phyloP scores from a whole-genome alignment of 2,888 invertebrate genomes.

The Ephialtes manifestator region DNA sequence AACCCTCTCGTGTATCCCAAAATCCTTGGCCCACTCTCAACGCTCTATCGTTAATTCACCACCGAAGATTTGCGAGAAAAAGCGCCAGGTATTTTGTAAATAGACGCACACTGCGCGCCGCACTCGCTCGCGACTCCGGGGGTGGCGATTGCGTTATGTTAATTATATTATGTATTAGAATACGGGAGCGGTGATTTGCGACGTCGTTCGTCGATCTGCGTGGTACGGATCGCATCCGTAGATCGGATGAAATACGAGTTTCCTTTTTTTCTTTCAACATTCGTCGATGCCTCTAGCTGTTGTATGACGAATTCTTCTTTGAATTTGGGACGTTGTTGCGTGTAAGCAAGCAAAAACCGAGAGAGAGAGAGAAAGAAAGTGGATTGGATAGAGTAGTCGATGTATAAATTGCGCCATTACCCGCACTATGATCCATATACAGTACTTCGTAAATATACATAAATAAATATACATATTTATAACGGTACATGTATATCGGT shows the following conservation, averaged over 20 bases:
- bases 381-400: slow-evolving; percentile 32
- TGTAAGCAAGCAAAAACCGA: background rate
- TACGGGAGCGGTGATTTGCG: slow-evolving; percentile 33
- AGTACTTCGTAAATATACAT: slow-evolving; percentile 50
- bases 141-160: slow-evolving; percentile 27
- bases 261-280: slow-evolving; percentile 36
- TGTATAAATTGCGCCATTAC: slow-evolving; percentile 42
- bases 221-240: slow-evolving; percentile 49
- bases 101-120: slow-evolving; percentile 51
- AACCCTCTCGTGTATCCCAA: background rate
- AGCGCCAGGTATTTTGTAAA: slow-evolving; percentile 65
- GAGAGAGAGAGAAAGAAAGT: slow-evolving; percentile 3
- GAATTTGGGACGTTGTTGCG: slow-evolving; percentile 42
- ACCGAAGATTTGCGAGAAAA: slow-evolving; percentile 29
- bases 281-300: slow-evolving; percentile 61
- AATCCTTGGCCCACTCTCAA: slow-evolving; percentile 11
- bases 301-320: slow-evolving; percentile 41
- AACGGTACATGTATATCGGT: slow-evolving; percentile 36
- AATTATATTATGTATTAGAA: slow-evolving; percentile 52
- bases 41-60: slow-evolving; percentile 20
- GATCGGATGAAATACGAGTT: slow-evolving; percentile 40
- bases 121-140: slow-evolving; percentile 42
- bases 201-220: slow-evolving; percentile 32
- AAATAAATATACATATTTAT: slow-evolving; percentile 19
- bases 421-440: slow-evolving; percentile 44